phyloP scores from a whole-genome alignment of 1,140 invertebrate species.

The Pentalonia nigronervosa region DNA sequence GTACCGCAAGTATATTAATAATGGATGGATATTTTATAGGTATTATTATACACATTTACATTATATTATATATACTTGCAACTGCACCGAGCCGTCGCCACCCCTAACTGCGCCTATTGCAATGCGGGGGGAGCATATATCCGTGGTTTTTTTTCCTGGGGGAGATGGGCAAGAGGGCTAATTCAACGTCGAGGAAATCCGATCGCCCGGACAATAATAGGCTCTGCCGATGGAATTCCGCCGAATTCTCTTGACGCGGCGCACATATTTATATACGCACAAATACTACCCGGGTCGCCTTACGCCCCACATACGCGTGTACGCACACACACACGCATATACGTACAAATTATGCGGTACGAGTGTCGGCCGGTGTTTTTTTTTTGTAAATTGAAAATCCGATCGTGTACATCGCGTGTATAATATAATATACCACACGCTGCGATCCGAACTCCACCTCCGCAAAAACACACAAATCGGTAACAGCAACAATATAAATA shows the following conservation, averaged over 20 bases:
- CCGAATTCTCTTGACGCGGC: neutral
- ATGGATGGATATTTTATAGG: neutral
- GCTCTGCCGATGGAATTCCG: neutral
- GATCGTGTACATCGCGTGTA: neutral
- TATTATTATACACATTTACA: neutral
- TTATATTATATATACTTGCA: neutral
- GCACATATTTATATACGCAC: neutral
- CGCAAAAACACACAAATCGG: constrained; percentile 46
- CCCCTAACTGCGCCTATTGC: neutral
- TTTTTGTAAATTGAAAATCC: constrained; percentile 50
- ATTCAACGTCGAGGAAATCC: constrained; percentile 41
- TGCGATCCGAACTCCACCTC: constrained; percentile 2
- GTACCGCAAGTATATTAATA: neutral
- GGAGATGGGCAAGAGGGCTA: neutral
- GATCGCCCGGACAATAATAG: constrained; percentile 35
- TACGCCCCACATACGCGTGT: neutral
- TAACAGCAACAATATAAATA: constrained; percentile 27
- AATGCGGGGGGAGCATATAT: neutral
- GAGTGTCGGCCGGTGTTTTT: constrained; percentile 32
- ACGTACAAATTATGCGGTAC: neutral
- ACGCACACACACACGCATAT: neutral
- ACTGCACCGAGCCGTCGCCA: neutral
- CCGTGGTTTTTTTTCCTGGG: neutral
- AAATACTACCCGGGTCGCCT: constrained; percentile 5
- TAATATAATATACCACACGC: constrained; percentile 36